Conservation (phyloP, 2,888 invertebrate species). For the Piscicola geometra region DNA sequence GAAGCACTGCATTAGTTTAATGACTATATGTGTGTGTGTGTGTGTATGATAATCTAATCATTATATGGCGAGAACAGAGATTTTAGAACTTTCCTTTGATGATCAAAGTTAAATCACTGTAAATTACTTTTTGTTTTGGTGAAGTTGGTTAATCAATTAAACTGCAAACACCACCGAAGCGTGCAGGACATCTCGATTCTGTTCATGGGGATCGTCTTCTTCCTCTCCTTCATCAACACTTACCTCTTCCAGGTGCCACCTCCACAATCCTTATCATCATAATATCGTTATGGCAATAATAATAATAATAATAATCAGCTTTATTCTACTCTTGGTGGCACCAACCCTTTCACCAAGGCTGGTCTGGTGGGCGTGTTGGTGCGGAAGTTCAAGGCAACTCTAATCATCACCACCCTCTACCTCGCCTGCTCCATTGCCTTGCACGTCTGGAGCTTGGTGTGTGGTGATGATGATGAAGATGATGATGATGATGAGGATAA, state of each 20-base stretch:
- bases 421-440: not conserved
- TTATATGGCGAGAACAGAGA: too few relatives aligned
- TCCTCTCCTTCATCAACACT: not conserved
- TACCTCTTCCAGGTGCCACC: not conserved
- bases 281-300: not conserved
- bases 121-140: too few relatives aligned
- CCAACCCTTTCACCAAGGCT: too few relatives aligned
- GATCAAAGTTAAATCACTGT: too few relatives aligned
- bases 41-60: too few relatives aligned
- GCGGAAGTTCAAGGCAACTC: not conserved
- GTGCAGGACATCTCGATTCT: not conserved
- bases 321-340: not conserved
- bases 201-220: not conserved
- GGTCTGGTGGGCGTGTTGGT: not conserved
- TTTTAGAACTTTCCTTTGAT: too few relatives aligned
- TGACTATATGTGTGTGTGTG: too few relatives aligned
- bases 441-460: conserved; percentile 13
- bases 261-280: not conserved
- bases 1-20: too few relatives aligned
- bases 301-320: not conserved
- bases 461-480: conserved; percentile 32
- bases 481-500: conserved; percentile 33
- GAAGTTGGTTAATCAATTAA: too few relatives aligned
- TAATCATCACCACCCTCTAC: not conserved
- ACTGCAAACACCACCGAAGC: not conserved